Conservation (phyloP, 2,113 vertebrate genomes). For the Colius striatus region DNA sequence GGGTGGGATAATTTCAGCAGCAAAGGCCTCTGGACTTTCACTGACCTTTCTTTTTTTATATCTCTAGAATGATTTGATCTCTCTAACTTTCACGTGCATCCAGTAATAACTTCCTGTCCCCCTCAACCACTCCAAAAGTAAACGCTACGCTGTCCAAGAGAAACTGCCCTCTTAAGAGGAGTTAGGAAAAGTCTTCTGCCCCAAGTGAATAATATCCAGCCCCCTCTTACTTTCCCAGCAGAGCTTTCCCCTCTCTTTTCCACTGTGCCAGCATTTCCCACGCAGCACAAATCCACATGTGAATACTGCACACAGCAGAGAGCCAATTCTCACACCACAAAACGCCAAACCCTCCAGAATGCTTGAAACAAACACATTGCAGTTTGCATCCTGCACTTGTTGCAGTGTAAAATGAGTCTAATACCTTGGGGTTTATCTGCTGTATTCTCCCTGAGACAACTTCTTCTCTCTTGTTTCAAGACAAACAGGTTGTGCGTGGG, state of each 20-base stretch:
- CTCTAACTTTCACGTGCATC: not conserved
- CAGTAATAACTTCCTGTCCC: not conserved
- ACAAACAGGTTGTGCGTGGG: constrained; percentile 7
- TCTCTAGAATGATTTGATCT: not conserved
- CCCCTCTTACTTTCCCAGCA: constrained; percentile 61
- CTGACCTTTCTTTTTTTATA: not conserved
- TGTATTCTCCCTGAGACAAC: constrained; percentile 20
- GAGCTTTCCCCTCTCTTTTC: constrained; percentile 17
- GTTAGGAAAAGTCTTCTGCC: not conserved
- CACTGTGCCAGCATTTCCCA: constrained; percentile 50
- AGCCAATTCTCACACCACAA: constrained; percentile 39
- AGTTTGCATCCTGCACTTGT: constrained; percentile 4
- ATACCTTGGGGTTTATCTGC: not conserved
- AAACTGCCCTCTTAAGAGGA: constrained; percentile 20
- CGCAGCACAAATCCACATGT: constrained; percentile 3
- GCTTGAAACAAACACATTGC: not conserved
- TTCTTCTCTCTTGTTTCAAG: not conserved
- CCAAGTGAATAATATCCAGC: constrained; percentile 36
- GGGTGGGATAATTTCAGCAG: not conserved
- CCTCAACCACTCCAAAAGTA: not conserved
- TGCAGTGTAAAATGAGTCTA: not conserved
- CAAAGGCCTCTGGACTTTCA: not conserved
- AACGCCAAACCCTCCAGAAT: constrained; percentile 5
- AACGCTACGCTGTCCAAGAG: not conserved
- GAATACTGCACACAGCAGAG: constrained; percentile 4